These are phyloP conservation scores for Chorisops tibialis DNA, from an alignment of 2,888 invertebrate genomes.

Conservation along the genomic window DNA sequence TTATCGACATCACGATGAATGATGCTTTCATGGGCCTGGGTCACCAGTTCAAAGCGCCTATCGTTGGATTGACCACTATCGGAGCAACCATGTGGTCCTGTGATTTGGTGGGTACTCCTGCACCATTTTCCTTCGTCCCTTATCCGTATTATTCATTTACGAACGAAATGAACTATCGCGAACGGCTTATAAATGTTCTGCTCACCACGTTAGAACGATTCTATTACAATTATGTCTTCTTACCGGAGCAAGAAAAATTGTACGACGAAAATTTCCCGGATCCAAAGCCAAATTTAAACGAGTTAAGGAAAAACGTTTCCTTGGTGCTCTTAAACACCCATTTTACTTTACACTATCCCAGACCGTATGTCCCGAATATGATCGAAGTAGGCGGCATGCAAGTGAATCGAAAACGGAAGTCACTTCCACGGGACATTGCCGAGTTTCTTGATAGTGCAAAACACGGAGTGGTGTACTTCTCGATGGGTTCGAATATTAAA, in stretches of 20 bases:
- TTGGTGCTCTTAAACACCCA: slow-evolving; percentile 47
- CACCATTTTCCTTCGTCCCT: slow-evolving; percentile 47
- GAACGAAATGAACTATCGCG: slow-evolving; percentile 46
- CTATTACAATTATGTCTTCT: slow-evolving; percentile 38
- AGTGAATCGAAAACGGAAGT: slow-evolving; percentile 42
- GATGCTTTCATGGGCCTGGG: slow-evolving; percentile 46
- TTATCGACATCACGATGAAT: slow-evolving; percentile 47
- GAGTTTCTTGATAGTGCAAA: slow-evolving; percentile 48
- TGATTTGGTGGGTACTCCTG: slow-evolving; percentile 40
- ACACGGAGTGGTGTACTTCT: slow-evolving; percentile 53
- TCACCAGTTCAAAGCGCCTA: slow-evolving; percentile 12
- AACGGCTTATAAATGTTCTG: slow-evolving; percentile 47
- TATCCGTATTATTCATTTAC: slow-evolving; percentile 40
- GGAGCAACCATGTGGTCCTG: slow-evolving; percentile 33
- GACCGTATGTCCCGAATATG: slow-evolving; percentile 50
- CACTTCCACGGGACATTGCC: slow-evolving; percentile 46
- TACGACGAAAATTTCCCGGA: slow-evolving; percentile 43
- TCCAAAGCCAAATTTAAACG: slow-evolving; percentile 39
- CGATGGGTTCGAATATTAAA: slow-evolving; percentile 46
- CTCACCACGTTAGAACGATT: slow-evolving; percentile 39
- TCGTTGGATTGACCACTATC: slow-evolving; percentile 33
- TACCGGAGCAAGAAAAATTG: slow-evolving; percentile 43
- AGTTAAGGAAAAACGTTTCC: slow-evolving; percentile 42
- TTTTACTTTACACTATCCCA: slow-evolving; percentile 43
- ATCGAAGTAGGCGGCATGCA: slow-evolving; percentile 51